Percentiles rank a stretch among this genome's conserved stretches.
phyloP scores from a whole-genome alignment of 2,888 invertebrate genomes.

The Acrobasis consociella region DNA sequence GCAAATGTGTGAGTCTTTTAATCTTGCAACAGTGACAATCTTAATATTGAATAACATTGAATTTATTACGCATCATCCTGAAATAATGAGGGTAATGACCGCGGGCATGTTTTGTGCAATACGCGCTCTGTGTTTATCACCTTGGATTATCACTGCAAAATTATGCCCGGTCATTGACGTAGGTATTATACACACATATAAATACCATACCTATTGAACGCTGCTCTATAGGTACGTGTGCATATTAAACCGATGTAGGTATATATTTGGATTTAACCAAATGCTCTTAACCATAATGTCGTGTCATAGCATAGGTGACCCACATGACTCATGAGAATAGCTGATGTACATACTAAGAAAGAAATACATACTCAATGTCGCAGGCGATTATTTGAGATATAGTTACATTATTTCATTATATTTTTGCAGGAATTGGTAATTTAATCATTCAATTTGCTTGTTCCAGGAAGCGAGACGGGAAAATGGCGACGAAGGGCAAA shows the following conservation, averaged over 20 bases:
- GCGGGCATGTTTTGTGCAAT: constrained; percentile 33
- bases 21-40: constrained; percentile 7
- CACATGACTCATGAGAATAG: neutral
- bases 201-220: neutral
- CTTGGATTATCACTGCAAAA: constrained; percentile 20
- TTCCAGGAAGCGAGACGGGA: constrained; percentile 65
- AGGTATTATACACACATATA: neutral
- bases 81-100: constrained; percentile 31
- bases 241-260: neutral
- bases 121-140: constrained; percentile 22
- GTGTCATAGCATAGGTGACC: too few relatives aligned
- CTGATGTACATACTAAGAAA: neutral
- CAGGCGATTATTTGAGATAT: neutral
- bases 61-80: constrained; percentile 26
- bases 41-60: constrained; percentile 26
- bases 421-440: neutral
- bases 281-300: neutral
- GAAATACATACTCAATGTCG: neutral
- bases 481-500: constrained; percentile 88
- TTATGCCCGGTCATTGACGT: constrained; percentile 11
- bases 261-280: neutral
- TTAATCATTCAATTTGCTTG: constrained; percentile 40
- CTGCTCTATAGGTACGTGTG: constrained; percentile 1
- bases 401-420: neutral
- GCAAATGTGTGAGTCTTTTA: constrained; percentile 9